Base-by-base conservation (phyloP, 2,888 invertebrate genomes). In the Dichetophora obliterata region DNA sequence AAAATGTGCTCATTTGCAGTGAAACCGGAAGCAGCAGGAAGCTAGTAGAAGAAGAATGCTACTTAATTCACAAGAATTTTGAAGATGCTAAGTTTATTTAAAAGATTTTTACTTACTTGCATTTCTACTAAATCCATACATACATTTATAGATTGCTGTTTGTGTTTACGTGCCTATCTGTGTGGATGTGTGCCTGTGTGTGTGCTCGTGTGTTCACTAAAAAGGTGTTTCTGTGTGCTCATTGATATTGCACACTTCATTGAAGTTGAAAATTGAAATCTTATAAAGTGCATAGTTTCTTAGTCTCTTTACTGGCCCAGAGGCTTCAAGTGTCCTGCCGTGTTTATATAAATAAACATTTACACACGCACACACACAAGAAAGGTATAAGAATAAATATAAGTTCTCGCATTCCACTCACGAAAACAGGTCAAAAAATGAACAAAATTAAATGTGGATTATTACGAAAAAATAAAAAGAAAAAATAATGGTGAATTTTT, bases 211-310 rank as follows among this genome's bases (percentile, higher is more conserved):
- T n/a, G n/a, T n/a, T n/a, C n/a, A n/a, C n/a, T 27, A 3, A n/a
- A 5, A 9, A 70, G 22, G 43, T 68, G 68, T 54, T 3, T 57
- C n/a, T 70, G 50, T 70, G 69, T 54, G n/a, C 16, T 52, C 16
- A 34, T n/a, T 19, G 66, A 66, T 37, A 66, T 37, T 19, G 66
- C 31, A n/a, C 69, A 57, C 57, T 37, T 59, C 54, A 71, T 59
- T 71, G 71, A 31, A 71, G 57, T 57, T 57, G n/a, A 34, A 71
- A 71, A 71, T 71, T 71, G 71, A 71, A 71, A 71, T 59, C 57
- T 71, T 59, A 57, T 57, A 37, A 50, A 22, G 27, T 66, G 63
- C 63, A 59, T 59, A 14, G 34, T 34, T 65, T 65, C n/a, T 8
- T 37, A 54, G 57, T 59, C 9, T 43, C 3, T 11, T 65, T 16